Evolutionary conservation across 2,113 vertebrate species (phyloP).

Genomic region (zebrafish (Danio rerio)): GRCz12tu NC_133177.1:46044501-46045000

Average conservation of each 20-base stretch:
- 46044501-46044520: constrained; percentile 39
- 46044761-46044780: background rate
- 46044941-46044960: background rate
- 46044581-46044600: constrained; percentile 1
- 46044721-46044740: background rate
- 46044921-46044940: background rate
- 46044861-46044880: background rate
- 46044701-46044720: constrained; percentile 14
- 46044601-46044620: constrained; percentile 2
- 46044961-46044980: background rate
- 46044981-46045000: background rate
- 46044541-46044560: constrained; percentile 10
- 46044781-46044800: background rate
- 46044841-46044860: background rate
- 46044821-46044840: background rate
- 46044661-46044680: constrained; percentile 20
- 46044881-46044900: background rate
- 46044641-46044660: constrained; percentile 27
- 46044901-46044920: background rate
- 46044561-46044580: constrained; percentile 28
- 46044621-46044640: background rate
- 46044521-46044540: background rate
- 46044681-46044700: constrained; percentile 11
- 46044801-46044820: background rate
- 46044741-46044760: background rate